A percentile compares a stretch with the other conserved stretches of the same genome.
Conservation (phyloP, 1,140 invertebrate species). For the Drosophila pandora region DNA sequence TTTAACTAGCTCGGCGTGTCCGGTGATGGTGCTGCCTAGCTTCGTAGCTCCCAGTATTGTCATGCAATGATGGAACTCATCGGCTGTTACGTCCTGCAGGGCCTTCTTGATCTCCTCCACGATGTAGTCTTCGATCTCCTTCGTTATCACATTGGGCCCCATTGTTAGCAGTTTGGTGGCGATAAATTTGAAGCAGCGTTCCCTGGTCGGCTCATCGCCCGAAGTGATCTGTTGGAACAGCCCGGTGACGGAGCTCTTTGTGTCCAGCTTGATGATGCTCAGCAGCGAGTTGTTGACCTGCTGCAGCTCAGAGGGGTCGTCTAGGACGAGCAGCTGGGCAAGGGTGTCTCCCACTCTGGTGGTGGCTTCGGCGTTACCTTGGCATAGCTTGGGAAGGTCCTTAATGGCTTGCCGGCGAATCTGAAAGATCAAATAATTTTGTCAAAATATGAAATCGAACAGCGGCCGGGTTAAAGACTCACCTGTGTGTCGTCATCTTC, state of each 20-base stretch:
- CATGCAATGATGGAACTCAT: slow-evolving; percentile 96
- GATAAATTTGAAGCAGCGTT: slow-evolving; percentile 95
- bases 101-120: slow-evolving; percentile 95
- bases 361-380: slow-evolving; percentile 92
- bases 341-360: slow-evolving; percentile 96
- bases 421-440: slow-evolving; percentile 84
- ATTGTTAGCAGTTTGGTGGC: slow-evolving; percentile 92
- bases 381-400: slow-evolving; percentile 94
- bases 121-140: slow-evolving; percentile 94
- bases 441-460: neutral
- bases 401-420: slow-evolving; percentile 98
- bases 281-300: slow-evolving; percentile 89
- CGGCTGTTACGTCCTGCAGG: slow-evolving; percentile 93
- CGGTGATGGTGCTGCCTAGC: slow-evolving; percentile 90
- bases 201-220: slow-evolving; percentile 90
- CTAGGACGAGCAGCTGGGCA: slow-evolving; percentile 94
- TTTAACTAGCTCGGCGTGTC: slow-evolving; percentile 94
- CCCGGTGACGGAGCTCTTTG: slow-evolving; percentile 90
- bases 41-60: slow-evolving; percentile 92
- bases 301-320: slow-evolving; percentile 92
- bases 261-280: slow-evolving; percentile 86
- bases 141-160: slow-evolving; percentile 90
- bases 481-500: slow-evolving; percentile 97
- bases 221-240: slow-evolving; percentile 94
- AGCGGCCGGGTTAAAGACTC: slow-evolving; percentile 79